These are phyloP conservation scores for Lophotriccus pileatus DNA, from an alignment of 2,797 vertebrate species.

Conservation along the genomic window DNA sequence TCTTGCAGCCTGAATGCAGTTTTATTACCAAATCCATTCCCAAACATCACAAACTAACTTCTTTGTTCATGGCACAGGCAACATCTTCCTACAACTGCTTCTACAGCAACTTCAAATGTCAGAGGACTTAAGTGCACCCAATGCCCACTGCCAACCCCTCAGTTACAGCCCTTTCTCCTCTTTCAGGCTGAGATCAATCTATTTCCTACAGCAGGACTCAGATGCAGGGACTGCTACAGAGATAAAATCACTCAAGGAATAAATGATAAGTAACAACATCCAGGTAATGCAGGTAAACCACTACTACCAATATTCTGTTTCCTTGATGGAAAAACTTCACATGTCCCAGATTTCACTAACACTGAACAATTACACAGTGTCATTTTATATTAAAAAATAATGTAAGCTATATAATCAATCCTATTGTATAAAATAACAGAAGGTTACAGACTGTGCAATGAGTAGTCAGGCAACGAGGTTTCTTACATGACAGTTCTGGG, in stretches of 20 bases:
- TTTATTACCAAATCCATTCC: not conserved
- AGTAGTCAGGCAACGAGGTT: not conserved
- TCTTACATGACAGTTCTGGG: not conserved
- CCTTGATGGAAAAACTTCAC: not conserved
- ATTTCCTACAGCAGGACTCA: not conserved
- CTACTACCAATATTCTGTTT: not conserved
- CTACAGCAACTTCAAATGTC: not conserved
- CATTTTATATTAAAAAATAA: not conserved
- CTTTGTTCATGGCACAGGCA: not conserved
- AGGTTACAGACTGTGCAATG: not conserved
- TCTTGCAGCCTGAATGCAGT: accelerated
- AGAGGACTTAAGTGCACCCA: not conserved
- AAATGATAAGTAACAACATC: not conserved
- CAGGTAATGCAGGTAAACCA: not conserved
- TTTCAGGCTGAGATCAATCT: not conserved
- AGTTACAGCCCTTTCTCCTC: not conserved
- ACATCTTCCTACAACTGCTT: not conserved
- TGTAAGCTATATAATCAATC: not conserved
- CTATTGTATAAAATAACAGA: not conserved
- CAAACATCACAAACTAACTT: not conserved
- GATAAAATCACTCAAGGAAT: not conserved
- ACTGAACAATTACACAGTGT: not conserved
- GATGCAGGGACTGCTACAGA: not conserved
- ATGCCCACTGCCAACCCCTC: not conserved
- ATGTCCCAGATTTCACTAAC: not conserved